Base-by-base conservation (phyloP, 2,113 vertebrate species). In the Sinocyclocheilus anshuiensis region DNA sequence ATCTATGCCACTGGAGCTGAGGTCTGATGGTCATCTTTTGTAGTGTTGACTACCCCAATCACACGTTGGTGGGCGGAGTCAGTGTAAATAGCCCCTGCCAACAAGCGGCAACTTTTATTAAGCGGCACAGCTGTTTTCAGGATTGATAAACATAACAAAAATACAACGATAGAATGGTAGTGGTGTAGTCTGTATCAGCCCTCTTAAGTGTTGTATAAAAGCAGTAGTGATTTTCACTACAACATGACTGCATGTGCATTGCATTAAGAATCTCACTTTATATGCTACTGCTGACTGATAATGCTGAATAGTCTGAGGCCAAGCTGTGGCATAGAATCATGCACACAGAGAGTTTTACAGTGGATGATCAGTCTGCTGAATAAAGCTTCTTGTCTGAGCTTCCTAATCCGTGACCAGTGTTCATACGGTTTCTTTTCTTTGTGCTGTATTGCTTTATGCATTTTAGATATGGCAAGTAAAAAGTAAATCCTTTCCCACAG, bases 401-500 rank as follows among this genome's bases (percentile, higher is more conserved):
- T 20, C 42, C 2, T 26, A 81, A 67, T 65, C 39, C 61, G 0
- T 81, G n/a, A 24, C 79, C 59, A 81, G 59, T 65, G 59, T 48
- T 81, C 13, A 81, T 26, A 80, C 1, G 15, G 33, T 69, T 82
- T 82, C 42, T 69, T 45, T 63, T 48, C 59, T 81, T 67, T 81
- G 61, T 81, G 22, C 22, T 48, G 39, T 12, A 67, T 61, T 65
- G 24, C 63, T 82, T 69, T 71, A 50, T 82, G 80, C 61, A 13
- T 69, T 80, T 65, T 71, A 71, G 59, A 81, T 67, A 81, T 6
- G 7, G 61, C n/a, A 26, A 67, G 61, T 39, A 48, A 45, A 81
- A 81, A 81, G 53, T 67, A 67, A 81, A 81, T 81, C 79, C 79
- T 81, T 81, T 67, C 15, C 79, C 39, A 81, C 79, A 67, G 79